Evolutionary conservation across 2,888 invertebrate species (phyloP).

Genomic region (Geotrupes spiniger): DNA sequence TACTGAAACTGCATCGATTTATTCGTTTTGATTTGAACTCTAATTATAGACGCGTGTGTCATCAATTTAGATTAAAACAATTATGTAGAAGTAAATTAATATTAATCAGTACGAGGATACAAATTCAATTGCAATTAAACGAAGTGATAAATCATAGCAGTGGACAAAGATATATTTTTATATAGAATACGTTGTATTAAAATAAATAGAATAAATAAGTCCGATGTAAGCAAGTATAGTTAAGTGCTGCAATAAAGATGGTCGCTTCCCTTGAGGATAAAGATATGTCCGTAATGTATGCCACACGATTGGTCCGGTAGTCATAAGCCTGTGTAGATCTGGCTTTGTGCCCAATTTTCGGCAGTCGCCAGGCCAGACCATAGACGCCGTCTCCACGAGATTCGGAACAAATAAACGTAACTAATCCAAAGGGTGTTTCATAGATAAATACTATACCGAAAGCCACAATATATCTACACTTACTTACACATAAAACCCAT

Average conservation of each 20-base stretch:
- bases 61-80: too few relatives aligned
- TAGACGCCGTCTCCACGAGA: constrained; percentile 30
- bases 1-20: too few relatives aligned
- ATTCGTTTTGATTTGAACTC: too few relatives aligned
- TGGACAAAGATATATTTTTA: background rate
- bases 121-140: too few relatives aligned
- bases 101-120: too few relatives aligned
- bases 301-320: constrained; percentile 32
- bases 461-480: background rate
- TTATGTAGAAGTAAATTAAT: too few relatives aligned
- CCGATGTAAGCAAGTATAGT: constrained; percentile 20
- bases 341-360: constrained; percentile 33
- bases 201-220: constrained; percentile 12
- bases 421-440: constrained; percentile 29
- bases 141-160: too few relatives aligned
- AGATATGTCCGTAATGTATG: constrained; percentile 30
- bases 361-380: constrained; percentile 27
- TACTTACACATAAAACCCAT: too few relatives aligned
- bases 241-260: constrained; percentile 29
- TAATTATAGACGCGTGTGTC: too few relatives aligned
- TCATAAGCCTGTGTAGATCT: constrained; percentile 30
- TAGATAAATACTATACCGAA: constrained; percentile 18
- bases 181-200: constrained; percentile 8
- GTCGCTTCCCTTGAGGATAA: constrained; percentile 22
- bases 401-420: constrained; percentile 29